phyloP scores from a whole-genome alignment of 2,888 invertebrate species.

The Coelinius sp. region DNA sequence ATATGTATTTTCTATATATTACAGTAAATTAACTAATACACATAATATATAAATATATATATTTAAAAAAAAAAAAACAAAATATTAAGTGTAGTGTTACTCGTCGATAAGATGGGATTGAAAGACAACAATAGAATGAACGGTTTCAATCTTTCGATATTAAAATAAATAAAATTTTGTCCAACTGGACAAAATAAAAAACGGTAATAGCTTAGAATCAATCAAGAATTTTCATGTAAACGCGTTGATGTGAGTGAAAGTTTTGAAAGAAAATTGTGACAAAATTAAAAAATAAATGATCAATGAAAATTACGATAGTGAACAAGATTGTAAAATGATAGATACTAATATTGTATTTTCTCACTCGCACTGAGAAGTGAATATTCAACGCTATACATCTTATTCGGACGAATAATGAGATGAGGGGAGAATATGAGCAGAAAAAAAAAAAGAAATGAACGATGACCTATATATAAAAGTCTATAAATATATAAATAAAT shows the following conservation, averaged over 20 bases:
- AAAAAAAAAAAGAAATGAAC: constrained; percentile 35
- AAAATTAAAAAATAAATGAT: constrained; percentile 40
- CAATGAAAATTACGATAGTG: constrained; percentile 60
- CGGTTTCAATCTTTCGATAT: constrained; percentile 30
- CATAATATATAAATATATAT: constrained; percentile 51
- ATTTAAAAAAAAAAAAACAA: constrained; percentile 54
- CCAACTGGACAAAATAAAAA: constrained; percentile 12
- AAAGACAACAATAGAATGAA: constrained; percentile 10
- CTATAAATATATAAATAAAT: constrained; percentile 50
- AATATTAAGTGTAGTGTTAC: constrained; percentile 66
- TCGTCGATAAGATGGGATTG: constrained; percentile 54
- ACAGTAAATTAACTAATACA: constrained; percentile 61
- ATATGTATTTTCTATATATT: constrained; percentile 70
- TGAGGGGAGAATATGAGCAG: constrained; percentile 23
- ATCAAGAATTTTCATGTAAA: neutral
- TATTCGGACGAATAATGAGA: constrained; percentile 63
- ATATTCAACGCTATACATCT: constrained; percentile 67
- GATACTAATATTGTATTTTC: constrained; percentile 65
- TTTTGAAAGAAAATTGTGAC: constrained; percentile 46
- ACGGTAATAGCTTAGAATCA: constrained; percentile 9
- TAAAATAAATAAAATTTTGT: constrained; percentile 32
- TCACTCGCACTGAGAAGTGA: constrained; percentile 68
- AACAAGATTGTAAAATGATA: constrained; percentile 49
- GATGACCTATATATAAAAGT: constrained; percentile 42
- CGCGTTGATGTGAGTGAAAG: constrained; percentile 32